Conservation (phyloP, 2,113 vertebrate species). For the Coreoperca whiteheadi region DNA sequence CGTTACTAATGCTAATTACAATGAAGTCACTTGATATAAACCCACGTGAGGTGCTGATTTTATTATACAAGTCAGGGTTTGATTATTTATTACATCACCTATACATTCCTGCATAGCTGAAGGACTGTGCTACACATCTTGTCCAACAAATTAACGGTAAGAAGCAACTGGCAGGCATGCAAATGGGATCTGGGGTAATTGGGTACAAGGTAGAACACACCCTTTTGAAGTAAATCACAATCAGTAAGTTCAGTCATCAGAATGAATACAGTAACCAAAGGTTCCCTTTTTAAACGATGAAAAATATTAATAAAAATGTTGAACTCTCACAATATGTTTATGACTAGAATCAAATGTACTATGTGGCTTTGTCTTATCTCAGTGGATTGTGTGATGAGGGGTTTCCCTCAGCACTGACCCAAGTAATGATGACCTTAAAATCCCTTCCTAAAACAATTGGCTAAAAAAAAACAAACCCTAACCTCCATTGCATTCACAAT, state of each 20-base stretch:
- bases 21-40: not conserved
- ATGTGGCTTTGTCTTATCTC: not conserved
- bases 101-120: slow-evolving; percentile 1
- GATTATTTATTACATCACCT: slow-evolving; percentile 14
- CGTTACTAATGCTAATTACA: not conserved
- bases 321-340: not conserved
- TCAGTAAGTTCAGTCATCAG: not conserved
- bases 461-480: not conserved
- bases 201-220: not conserved
- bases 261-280: not conserved
- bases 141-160: not conserved
- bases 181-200: not conserved
- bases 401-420: not conserved
- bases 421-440: not conserved
- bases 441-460: not conserved
- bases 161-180: too few relatives aligned
- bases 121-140: not conserved
- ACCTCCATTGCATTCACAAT: not conserved
- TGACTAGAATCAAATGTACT: not conserved
- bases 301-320: not conserved
- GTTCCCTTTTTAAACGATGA: not conserved
- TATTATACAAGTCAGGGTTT: not conserved
- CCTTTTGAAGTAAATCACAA: not conserved
- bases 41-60: not conserved
- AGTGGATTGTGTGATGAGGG: not conserved